A percentile compares a stretch with the other conserved stretches of the same genome.
phyloP scores from a whole-genome alignment of 2,797 vertebrate genomes.

The Helicolenus hilgendorfi region DNA sequence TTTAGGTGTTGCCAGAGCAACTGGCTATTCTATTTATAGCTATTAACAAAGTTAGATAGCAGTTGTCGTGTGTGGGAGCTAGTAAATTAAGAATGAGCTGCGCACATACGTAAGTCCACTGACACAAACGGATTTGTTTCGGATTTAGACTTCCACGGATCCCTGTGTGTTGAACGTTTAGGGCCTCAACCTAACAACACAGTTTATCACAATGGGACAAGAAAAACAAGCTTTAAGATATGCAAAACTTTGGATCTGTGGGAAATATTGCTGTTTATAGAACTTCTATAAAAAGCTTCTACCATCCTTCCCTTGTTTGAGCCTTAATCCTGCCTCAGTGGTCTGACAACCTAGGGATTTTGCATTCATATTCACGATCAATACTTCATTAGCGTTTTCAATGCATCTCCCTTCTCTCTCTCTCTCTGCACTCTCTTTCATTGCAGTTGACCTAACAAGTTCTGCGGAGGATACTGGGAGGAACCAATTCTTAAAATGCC shows the following conservation, averaged over 20 bases:
- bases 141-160: conserved; percentile 30
- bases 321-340: conserved; percentile 19
- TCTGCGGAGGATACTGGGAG: conserved; percentile 66
- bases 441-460: conserved; percentile 74
- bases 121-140: conserved; percentile 35
- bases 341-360: conserved; percentile 18
- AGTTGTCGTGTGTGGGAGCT: conserved; percentile 39
- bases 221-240: background rate
- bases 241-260: background rate
- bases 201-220: background rate
- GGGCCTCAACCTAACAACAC: background rate
- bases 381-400: conserved; percentile 48
- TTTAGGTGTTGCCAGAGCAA: conserved; percentile 72
- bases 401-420: conserved; percentile 12
- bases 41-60: conserved; percentile 61
- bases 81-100: conserved; percentile 32
- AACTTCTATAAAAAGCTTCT: background rate
- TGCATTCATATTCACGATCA: conserved; percentile 38
- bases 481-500: conserved; percentile 89
- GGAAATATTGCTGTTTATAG: background rate
- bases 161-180: conserved; percentile 5
- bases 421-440: conserved; percentile 33
- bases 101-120: background rate
- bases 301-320: background rate
- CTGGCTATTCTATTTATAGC: conserved; percentile 70